Evolutionary conservation across 2,113 vertebrate genomes (phyloP).

Genomic region (Clupea harengus): DNA sequence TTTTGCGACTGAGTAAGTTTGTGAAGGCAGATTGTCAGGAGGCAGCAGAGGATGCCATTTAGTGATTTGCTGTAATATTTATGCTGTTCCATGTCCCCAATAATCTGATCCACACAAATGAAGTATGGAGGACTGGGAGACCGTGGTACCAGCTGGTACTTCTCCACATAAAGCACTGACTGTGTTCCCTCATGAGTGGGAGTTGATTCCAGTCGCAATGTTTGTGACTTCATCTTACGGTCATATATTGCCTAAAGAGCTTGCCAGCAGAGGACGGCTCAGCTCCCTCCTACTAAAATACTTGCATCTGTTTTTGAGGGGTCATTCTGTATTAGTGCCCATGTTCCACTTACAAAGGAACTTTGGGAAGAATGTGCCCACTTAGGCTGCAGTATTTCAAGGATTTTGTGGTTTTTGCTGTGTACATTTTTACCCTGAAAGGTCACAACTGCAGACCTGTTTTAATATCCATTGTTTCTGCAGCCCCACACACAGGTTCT

Average conservation of each 20-base stretch:
- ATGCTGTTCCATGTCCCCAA: slow-evolving; percentile 65
- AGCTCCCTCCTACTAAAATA: slow-evolving; percentile 71
- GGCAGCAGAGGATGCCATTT: slow-evolving; percentile 49
- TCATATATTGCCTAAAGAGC: slow-evolving; percentile 63
- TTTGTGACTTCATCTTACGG: slow-evolving; percentile 75
- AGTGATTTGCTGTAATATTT: slow-evolving; percentile 45
- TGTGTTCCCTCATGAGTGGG: slow-evolving; percentile 70
- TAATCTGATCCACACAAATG: slow-evolving; percentile 54
- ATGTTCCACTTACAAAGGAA: slow-evolving; percentile 12
- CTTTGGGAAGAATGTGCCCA: slow-evolving; percentile 34
- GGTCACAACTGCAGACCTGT: background rate
- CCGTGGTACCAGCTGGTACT: slow-evolving; percentile 75
- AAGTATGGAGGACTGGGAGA: slow-evolving; percentile 64
- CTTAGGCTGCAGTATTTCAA: background rate
- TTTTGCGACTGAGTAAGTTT: slow-evolving; percentile 54
- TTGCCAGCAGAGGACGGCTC: slow-evolving; percentile 61
- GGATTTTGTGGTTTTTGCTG: background rate
- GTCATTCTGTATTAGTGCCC: slow-evolving; percentile 46
- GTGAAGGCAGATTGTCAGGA: slow-evolving; percentile 50
- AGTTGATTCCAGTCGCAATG: slow-evolving; percentile 70
- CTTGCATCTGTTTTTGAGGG: slow-evolving; percentile 68
- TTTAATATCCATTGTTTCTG: background rate
- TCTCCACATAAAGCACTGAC: slow-evolving; percentile 69
- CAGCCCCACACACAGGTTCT: background rate
- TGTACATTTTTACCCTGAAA: background rate